A percentile compares a stretch with the other conserved stretches of the same genome.
Evolutionary conservation across 2,113 vertebrate species (phyloP).

Genomic region (Asarcornis scutulata): DNA sequence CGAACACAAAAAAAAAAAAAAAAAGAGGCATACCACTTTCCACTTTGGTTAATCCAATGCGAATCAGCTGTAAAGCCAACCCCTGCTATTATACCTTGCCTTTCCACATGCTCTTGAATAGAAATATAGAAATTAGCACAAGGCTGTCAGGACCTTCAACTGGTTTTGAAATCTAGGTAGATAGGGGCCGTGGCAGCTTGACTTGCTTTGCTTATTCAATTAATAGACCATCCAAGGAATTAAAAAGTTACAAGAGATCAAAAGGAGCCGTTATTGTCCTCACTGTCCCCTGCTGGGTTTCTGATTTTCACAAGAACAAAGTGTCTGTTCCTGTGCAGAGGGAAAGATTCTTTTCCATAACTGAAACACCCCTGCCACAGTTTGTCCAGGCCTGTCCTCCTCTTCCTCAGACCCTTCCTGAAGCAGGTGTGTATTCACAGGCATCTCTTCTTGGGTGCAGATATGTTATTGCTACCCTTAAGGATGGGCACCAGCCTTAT

Average conservation of each 20-base stretch:
- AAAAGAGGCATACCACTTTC: background rate
- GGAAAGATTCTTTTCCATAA: background rate
- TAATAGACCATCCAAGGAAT: background rate
- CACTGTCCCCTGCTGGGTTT: background rate
- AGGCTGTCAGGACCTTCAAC: background rate
- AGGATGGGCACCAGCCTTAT: background rate
- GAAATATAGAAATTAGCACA: conserved; percentile 14
- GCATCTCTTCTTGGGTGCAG: background rate
- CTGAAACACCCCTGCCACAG: background rate
- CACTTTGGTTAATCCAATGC: background rate
- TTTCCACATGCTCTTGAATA: conserved; percentile 4
- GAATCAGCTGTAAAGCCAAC: background rate
- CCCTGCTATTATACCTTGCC: background rate
- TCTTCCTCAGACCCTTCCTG: background rate
- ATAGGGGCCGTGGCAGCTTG: background rate
- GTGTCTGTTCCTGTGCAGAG: background rate
- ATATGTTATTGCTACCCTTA: background rate
- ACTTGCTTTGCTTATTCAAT: background rate
- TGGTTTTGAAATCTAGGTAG: background rate
- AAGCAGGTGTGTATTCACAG: background rate
- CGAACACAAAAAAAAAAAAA: accelerated
- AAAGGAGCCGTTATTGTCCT: background rate
- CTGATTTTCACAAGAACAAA: background rate
- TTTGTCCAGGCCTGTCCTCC: background rate
- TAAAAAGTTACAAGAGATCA: background rate